Base-by-base conservation (phyloP, 2,888 invertebrate species). In the Meiosimyza platycephala region DNA sequence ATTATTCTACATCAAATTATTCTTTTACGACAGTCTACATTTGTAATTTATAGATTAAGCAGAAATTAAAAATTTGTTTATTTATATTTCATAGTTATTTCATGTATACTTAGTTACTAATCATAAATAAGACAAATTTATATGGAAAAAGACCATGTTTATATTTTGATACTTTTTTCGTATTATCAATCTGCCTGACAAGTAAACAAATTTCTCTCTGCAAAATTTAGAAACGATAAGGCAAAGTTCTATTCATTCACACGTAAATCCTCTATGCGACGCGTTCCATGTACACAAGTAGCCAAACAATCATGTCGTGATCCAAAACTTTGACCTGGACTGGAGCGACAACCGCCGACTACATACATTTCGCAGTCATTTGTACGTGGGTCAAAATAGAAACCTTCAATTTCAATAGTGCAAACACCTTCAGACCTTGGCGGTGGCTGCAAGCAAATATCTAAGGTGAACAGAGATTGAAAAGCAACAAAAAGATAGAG, bases 361-460 rank as follows among this genome's bases (percentile, higher is more conserved):
- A 81, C 79, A 73, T 85, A 85, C 73, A 78, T 77, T 59, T 80
- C 77, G 59, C 85, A 85, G 70, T 85, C 82, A 15, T 80, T 78
- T 3, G 79, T 79, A 50, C 80, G 80, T n/a, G 76, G 72, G 73
- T 85, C 85, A 50, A 79, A 85, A 75, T 83, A 86, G 77, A 77
- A 86, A 18, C 85, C 85, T 74, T 85, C 85, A 65, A 85, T 84
- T 72, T 84, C 84, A 33, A 85, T 81, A n/a, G 85, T 84, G 76
- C 85, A 86, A 62, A 82, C 78, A 48, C 86, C 84, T 28, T 82
- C 82, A 0, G 85, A 85, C 60, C 78, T 78, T 16, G 85, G 85
- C 50, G 85, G 85, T 2, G 83, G 85, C 71, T 79, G 78, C 22
- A 80, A 72, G 75, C 85, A 85, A 76, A 85, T 85, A 72, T 75